Evolutionary conservation across 2,888 invertebrate genomes (phyloP).

Genomic region (Meiosimyza platycephala): DNA sequence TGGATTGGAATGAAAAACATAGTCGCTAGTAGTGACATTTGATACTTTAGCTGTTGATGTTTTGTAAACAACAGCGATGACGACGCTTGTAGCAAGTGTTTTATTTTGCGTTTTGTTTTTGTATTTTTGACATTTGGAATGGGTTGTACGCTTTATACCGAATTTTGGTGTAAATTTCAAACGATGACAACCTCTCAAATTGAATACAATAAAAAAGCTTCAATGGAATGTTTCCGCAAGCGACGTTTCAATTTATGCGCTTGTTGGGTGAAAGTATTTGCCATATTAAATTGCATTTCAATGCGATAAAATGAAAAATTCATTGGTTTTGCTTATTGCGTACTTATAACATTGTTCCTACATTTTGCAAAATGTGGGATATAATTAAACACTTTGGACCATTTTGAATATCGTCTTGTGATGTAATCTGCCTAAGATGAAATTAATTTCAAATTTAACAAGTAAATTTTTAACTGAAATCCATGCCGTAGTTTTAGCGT

Average conservation of each 20-base stretch:
- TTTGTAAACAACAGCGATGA: conserved; percentile 16
- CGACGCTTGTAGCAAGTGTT: conserved; percentile 33
- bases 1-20: conserved; percentile 12
- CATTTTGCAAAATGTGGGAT: too few relatives aligned
- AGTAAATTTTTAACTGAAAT: too few relatives aligned
- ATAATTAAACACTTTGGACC: too few relatives aligned
- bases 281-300: not conserved
- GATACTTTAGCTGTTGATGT: conserved; percentile 34
- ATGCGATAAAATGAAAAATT: too few relatives aligned
- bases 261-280: not conserved
- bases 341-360: too few relatives aligned
- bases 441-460: too few relatives aligned
- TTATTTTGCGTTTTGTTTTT: not conserved
- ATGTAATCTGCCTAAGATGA: too few relatives aligned
- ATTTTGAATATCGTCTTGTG: too few relatives aligned
- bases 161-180: conserved; percentile 38
- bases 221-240: not conserved
- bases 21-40: conserved; percentile 32
- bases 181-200: conserved; percentile 35
- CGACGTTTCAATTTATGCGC: not conserved
- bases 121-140: not conserved
- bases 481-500: too few relatives aligned
- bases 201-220: not conserved
- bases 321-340: too few relatives aligned
- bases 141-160: not conserved